These are phyloP conservation scores for Indicator indicator DNA, from an alignment of 2,113 vertebrate species.

Conservation along the genomic window DNA sequence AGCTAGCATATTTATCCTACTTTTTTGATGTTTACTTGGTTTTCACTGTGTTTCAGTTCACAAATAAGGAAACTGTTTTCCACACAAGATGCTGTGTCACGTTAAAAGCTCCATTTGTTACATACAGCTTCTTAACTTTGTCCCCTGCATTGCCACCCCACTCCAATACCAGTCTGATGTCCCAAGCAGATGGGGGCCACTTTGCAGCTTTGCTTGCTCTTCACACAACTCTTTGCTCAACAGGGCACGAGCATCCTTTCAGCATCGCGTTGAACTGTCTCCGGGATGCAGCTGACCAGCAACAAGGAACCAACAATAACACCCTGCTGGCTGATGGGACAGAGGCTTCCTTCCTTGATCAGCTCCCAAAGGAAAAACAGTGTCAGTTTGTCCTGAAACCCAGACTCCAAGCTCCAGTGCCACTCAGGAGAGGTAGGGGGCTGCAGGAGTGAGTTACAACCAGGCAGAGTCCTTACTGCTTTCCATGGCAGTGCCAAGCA, in stretches of 20 bases:
- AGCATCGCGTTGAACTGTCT: constrained; percentile 73
- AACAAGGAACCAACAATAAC: constrained; percentile 53
- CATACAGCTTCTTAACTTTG: neutral
- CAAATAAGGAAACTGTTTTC: neutral
- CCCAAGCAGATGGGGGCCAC: neutral
- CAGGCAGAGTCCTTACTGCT: neutral
- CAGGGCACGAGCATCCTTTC: constrained; percentile 81
- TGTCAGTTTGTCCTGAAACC: constrained; percentile 78
- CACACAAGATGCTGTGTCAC: neutral
- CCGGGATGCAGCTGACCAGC: constrained; percentile 57
- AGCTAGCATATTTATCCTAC: neutral
- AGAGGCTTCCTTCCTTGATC: constrained; percentile 52
- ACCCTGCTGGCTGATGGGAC: constrained; percentile 42
- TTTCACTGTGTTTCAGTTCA: neutral
- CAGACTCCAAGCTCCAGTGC: constrained; percentile 43
- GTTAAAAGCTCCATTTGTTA: neutral
- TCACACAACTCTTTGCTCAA: neutral
- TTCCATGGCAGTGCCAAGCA: neutral
- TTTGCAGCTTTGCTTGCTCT: neutral
- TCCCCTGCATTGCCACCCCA: neutral
- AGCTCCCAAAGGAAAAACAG: constrained; percentile 67
- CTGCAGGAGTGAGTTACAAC: neutral
- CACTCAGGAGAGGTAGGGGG: constrained; percentile 68
- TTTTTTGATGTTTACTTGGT: neutral
- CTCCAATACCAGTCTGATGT: neutral